Conservation (phyloP, 2,113 vertebrate species). For the Pitta sordida region DNA sequence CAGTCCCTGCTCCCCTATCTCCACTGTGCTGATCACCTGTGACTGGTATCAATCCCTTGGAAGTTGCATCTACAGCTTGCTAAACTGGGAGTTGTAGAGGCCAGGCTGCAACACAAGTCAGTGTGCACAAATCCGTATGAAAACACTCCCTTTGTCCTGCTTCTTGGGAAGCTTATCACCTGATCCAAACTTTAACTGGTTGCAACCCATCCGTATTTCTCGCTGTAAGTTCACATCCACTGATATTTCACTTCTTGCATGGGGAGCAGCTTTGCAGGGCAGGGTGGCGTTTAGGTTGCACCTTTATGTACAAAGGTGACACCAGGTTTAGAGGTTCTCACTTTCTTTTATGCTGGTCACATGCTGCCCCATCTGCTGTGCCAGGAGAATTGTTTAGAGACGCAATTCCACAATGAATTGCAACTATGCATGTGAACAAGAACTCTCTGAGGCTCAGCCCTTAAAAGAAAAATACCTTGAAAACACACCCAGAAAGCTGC, state of each 20-base stretch:
- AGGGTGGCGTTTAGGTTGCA: neutral
- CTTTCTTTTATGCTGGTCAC: neutral
- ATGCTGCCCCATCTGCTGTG: neutral
- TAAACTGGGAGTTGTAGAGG: neutral
- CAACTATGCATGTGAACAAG: neutral
- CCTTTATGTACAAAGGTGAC: neutral
- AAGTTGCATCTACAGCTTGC: neutral
- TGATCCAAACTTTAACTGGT: neutral
- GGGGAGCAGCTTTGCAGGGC: neutral
- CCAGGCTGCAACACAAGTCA: accelerated
- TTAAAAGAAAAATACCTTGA: neutral
- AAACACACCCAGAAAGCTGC: neutral
- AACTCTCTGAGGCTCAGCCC: neutral
- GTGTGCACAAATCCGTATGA: accelerated
- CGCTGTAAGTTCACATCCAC: neutral
- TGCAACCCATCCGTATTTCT: neutral
- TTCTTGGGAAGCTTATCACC: neutral
- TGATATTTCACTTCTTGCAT: neutral
- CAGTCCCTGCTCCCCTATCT: neutral
- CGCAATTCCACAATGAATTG: neutral
- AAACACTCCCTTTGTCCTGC: accelerated
- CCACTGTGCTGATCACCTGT: neutral
- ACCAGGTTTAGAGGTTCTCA: neutral
- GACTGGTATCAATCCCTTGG: neutral
- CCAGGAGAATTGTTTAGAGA: neutral